These are phyloP conservation scores for Hippocampus comes DNA, from an alignment of 2,113 vertebrate species.

Conservation along the genomic window DNA sequence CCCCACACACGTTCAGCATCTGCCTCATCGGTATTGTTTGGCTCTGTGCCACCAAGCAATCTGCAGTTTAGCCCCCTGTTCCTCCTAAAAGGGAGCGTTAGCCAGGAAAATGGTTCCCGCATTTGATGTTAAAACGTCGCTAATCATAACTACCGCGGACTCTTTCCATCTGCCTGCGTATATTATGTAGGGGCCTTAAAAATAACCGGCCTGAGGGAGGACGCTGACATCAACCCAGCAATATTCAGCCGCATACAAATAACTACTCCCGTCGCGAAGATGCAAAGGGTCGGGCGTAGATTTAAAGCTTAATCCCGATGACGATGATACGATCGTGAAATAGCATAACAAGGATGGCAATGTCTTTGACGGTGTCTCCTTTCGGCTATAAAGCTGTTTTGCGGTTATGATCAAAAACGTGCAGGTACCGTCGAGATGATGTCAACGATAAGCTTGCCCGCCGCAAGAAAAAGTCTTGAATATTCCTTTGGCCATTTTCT, in stretches of 20 bases:
- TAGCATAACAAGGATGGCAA: background rate
- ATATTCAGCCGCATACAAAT: background rate
- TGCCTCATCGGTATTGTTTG: conserved; percentile 37
- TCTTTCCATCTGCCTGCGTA: conserved; percentile 24
- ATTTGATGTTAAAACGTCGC: conserved; percentile 24
- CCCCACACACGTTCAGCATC: conserved; percentile 1
- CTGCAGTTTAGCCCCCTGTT: conserved; percentile 14
- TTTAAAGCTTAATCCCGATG: background rate
- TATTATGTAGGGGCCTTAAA: conserved; percentile 1
- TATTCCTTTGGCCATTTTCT: too few relatives aligned
- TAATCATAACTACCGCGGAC: conserved; percentile 23
- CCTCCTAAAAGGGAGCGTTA: conserved; percentile 13
- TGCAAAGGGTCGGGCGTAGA: background rate
- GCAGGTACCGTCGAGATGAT: too few relatives aligned
- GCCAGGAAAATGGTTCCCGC: conserved; percentile 16
- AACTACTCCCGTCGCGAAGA: background rate
- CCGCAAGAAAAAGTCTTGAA: too few relatives aligned
- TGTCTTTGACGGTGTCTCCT: background rate
- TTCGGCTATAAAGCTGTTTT: background rate
- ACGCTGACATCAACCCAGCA: conserved; percentile 3
- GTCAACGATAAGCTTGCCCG: too few relatives aligned
- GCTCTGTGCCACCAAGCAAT: conserved; percentile 24
- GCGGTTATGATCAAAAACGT: too few relatives aligned
- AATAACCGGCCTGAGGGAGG: conserved; percentile 1
- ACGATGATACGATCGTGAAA: background rate